Percentiles rank a stretch among this genome's conserved stretches.
These are phyloP conservation scores for Ceratitis capitata DNA, from an alignment of 1,140 invertebrate species.

Conservation along the genomic window DNA sequence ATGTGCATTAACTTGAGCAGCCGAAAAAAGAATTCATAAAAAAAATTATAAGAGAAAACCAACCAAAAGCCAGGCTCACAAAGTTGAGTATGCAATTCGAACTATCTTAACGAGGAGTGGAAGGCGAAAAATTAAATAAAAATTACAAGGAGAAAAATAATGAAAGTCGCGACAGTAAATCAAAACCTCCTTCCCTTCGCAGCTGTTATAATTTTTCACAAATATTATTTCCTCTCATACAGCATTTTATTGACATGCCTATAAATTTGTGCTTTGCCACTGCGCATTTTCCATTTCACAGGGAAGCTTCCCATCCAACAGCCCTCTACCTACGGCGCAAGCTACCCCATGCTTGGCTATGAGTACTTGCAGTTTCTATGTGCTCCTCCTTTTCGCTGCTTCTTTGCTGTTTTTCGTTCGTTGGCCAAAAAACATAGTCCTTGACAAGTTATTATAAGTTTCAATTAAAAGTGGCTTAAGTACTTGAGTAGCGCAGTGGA, in stretches of 20 bases:
- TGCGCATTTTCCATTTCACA: background rate
- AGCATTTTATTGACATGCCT: background rate
- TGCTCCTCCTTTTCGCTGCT: background rate
- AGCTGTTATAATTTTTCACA: background rate
- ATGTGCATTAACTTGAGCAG: background rate
- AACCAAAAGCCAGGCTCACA: background rate
- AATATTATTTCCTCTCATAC: background rate
- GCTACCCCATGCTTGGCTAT: conserved; percentile 5
- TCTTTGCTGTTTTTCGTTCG: background rate
- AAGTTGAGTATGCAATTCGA: background rate
- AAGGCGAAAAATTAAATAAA: background rate
- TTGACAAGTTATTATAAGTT: conserved; percentile 41
- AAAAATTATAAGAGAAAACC: background rate
- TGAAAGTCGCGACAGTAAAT: background rate
- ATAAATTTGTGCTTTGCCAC: background rate
- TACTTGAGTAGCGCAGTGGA: background rate
- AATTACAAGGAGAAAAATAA: background rate
- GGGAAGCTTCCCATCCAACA: background rate
- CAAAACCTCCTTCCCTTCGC: background rate
- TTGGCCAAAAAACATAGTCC: conserved; percentile 30
- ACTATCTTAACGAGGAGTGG: background rate
- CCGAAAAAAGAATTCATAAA: background rate
- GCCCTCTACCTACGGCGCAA: background rate
- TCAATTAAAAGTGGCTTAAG: conserved; percentile 41
- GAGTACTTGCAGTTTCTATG: background rate